Percentiles rank a stretch among this genome's conserved stretches.
These are phyloP conservation scores for Drosophila nigrodunni DNA, from an alignment of 1,140 invertebrate genomes.

Conservation along the genomic window DNA sequence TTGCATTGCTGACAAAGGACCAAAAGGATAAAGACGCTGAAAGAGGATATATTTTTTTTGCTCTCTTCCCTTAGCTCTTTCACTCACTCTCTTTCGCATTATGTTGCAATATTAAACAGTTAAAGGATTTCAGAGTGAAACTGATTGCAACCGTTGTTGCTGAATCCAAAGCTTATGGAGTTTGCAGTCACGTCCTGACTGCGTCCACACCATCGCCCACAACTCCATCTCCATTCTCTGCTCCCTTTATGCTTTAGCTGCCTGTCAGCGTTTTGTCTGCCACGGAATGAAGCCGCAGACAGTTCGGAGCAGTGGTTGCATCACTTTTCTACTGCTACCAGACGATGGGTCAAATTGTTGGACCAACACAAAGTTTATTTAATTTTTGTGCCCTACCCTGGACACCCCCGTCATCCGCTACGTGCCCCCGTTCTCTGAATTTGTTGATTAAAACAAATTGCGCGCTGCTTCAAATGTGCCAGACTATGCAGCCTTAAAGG, in stretches of 20 bases:
- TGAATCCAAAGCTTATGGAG: neutral
- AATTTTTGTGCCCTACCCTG: constrained; percentile 64
- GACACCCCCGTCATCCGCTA: constrained; percentile 21
- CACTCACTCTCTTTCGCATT: constrained; percentile 17
- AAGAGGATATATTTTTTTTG: constrained; percentile 6
- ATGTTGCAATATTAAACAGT: constrained; percentile 53
- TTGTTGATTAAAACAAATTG: constrained; percentile 83
- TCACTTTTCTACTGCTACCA: constrained; percentile 4
- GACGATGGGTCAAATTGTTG: constrained; percentile 71
- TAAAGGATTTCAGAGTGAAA: constrained; percentile 43
- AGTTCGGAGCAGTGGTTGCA: constrained; percentile 37
- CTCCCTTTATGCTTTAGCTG: constrained; percentile 29
- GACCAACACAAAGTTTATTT: constrained; percentile 80
- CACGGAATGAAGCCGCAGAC: constrained; percentile 46
- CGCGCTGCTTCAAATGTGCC: constrained; percentile 71
- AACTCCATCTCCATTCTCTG: neutral
- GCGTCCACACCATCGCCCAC: neutral
- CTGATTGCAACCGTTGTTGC: constrained; percentile 37
- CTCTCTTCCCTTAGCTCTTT: too few relatives aligned
- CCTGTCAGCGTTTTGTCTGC: constrained; percentile 56
- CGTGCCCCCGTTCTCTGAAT: constrained; percentile 73
- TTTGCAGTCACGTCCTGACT: constrained; percentile 35
- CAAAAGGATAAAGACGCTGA: neutral
- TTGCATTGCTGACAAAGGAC: constrained; percentile 35
- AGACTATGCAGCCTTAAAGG: constrained; percentile 23